Conservation (phyloP, 2,888 invertebrate genomes). For the Scaptomyza reducta region DNA sequence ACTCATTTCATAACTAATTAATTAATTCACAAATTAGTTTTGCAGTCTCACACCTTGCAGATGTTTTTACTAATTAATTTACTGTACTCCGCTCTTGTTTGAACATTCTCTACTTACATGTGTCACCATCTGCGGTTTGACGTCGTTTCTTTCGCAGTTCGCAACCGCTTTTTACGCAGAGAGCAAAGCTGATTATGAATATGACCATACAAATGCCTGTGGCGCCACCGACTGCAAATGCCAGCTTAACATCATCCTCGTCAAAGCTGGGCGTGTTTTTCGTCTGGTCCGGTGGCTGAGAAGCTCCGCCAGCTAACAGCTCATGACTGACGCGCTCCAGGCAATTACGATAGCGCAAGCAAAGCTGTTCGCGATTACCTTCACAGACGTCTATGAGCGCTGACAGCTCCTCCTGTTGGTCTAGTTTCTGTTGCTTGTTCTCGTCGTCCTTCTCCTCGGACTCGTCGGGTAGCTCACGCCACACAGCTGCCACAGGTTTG, state of each 20-base stretch:
- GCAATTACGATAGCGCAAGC: slow-evolving; percentile 75
- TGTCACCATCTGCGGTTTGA: slow-evolving; percentile 26
- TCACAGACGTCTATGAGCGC: slow-evolving; percentile 64
- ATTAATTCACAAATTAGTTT: neutral
- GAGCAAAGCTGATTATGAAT: slow-evolving; percentile 70
- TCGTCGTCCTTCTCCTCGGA: slow-evolving; percentile 38
- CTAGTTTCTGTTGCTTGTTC: neutral
- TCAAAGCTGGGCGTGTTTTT: slow-evolving; percentile 58
- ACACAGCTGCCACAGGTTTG: slow-evolving; percentile 49
- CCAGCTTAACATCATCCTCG: slow-evolving; percentile 76
- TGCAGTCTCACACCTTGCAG: neutral
- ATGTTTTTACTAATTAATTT: neutral
- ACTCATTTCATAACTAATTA: neutral
- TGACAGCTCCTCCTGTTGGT: slow-evolving; percentile 35
- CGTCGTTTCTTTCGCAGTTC: slow-evolving; percentile 52
- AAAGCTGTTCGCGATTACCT: slow-evolving; percentile 63
- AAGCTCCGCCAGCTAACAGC: slow-evolving; percentile 47
- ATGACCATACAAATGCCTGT: slow-evolving; percentile 76
- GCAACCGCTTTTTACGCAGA: slow-evolving; percentile 75
- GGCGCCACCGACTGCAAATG: slow-evolving; percentile 76
- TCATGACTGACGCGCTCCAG: slow-evolving; percentile 68
- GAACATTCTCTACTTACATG: slow-evolving; percentile 44
- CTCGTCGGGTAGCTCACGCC: slow-evolving; percentile 55
- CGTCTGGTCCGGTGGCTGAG: slow-evolving; percentile 32
- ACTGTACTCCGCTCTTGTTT: neutral